Evolutionary conservation across 2,888 invertebrate species (phyloP), one percentile per base, ranked within the genome.

Genomic region (Leptura quadrifasciata): DNA sequence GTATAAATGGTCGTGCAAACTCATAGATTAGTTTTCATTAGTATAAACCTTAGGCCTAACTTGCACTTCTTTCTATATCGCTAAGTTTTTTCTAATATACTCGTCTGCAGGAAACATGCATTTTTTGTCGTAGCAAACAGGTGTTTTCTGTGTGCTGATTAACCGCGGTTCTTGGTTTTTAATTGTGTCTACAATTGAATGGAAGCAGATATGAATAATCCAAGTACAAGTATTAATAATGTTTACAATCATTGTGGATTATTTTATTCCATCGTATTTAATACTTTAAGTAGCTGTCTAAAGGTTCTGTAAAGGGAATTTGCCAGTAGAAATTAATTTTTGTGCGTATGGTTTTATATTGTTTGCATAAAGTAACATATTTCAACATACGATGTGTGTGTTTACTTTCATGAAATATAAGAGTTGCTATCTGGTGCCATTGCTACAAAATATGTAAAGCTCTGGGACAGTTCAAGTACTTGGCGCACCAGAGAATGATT

Each of bases 31-130:
- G 80, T 79, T 76, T 70, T 68, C 70, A 65, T 75, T 80, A 77
- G 74, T 79, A 82, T 74, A 81, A 81, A 78, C 71, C 75, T 85
- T 85, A 85, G 85, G 85, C 85, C 85, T 85, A 84, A 80, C 64
- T 83, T 83, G 79, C 81, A 82, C 74, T 78, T 74, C 61, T 74
- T 78, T 76, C 80, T 80, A 76, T 74, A 65, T 71, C 58, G 75
- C 76, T 80, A 78, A 70, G 17, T 31, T 73, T 72, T n/a, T 63
- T 78, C 82, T 82, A 82, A 83, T 84, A 78, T 83, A 83, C 80
- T 79, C 64, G 80, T 80, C 83, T 82, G 84, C 84, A 84, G 84
- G 83, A 83, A 72, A 61, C 61, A 71, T 71, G 71, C 76, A 61
- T 75, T 73, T n/a, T 69, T 72, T 72, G 69, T 67, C 75, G 72